phyloP scores from a whole-genome alignment of 1,140 invertebrate genomes.

The Drosophila ogumai region DNA sequence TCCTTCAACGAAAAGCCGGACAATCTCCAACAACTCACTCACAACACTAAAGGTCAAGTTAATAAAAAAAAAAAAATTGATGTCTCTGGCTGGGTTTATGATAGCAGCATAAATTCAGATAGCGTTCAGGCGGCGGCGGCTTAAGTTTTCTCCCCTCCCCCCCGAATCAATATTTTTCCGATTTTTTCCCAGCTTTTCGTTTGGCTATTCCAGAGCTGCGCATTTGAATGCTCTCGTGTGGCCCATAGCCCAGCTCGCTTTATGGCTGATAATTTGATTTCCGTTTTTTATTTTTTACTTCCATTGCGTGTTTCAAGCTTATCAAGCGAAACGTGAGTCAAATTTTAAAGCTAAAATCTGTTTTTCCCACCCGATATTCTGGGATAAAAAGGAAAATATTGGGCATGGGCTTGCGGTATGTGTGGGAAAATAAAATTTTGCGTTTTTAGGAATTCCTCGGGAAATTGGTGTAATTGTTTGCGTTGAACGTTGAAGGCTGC shows the following conservation, averaged over 20 bases:
- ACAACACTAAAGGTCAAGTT: constrained; percentile 55
- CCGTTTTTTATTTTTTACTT: constrained; percentile 26
- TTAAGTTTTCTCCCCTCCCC: constrained; percentile 9
- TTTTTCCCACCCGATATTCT: neutral
- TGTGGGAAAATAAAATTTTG: constrained; percentile 16
- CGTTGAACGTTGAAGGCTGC: constrained; percentile 1
- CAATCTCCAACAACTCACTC: neutral
- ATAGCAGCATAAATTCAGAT: constrained; percentile 56
- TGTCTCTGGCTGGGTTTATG: constrained; percentile 21
- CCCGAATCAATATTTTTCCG: constrained; percentile 22
- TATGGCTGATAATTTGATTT: constrained; percentile 64
- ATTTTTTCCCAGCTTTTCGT: constrained; percentile 3
- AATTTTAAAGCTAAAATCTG: constrained; percentile 43
- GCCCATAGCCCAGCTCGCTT: constrained; percentile 27
- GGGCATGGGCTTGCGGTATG: constrained; percentile 4
- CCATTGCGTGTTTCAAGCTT: constrained; percentile 31
- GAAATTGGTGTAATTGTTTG: constrained; percentile 42
- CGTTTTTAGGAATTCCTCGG: constrained; percentile 23
- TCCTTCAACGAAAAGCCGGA: too few species aligned
- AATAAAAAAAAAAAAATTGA: constrained; percentile 42
- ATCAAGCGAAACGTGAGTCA: constrained; percentile 46
- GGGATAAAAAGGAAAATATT: constrained; percentile 1
- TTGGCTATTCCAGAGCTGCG: neutral
- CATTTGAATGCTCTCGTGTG: constrained; percentile 28
- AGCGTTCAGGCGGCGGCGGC: constrained; percentile 2